phyloP scores from a whole-genome alignment of 2,888 invertebrate species.

The Lobophora halterata region DNA sequence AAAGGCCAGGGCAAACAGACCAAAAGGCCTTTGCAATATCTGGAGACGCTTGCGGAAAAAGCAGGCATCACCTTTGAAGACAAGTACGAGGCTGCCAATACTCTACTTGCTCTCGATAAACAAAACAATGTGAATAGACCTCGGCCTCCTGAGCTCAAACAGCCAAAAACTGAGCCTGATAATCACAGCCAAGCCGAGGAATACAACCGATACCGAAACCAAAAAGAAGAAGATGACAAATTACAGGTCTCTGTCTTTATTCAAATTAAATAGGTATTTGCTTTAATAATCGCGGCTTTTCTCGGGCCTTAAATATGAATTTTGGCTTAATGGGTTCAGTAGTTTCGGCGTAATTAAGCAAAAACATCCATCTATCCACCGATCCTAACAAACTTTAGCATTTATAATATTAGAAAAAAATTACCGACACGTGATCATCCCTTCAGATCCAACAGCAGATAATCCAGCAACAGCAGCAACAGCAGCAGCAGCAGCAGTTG shows the following conservation, averaged over 20 bases:
- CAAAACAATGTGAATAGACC: slow-evolving; percentile 74
- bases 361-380: too few relatives aligned
- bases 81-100: slow-evolving; percentile 86
- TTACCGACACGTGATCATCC: too few relatives aligned
- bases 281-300: too few relatives aligned
- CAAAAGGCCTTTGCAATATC: slow-evolving; percentile 82
- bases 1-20: slow-evolving; percentile 53
- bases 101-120: slow-evolving; percentile 83
- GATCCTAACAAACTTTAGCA: too few relatives aligned
- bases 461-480: slow-evolving; percentile 66
- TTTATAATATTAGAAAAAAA: too few relatives aligned
- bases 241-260: slow-evolving; percentile 49
- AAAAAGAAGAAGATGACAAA: slow-evolving; percentile 75
- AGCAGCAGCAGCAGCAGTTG: slow-evolving; percentile 55
- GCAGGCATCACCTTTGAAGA: slow-evolving; percentile 88
- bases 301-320: too few relatives aligned
- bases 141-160: slow-evolving; percentile 65
- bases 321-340: too few relatives aligned
- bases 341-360: too few relatives aligned
- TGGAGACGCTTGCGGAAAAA: slow-evolving; percentile 87
- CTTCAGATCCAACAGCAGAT: slow-evolving; percentile 72
- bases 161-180: slow-evolving; percentile 64
- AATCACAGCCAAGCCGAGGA: slow-evolving; percentile 59
- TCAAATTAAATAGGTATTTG: too few relatives aligned
- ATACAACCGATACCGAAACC: slow-evolving; percentile 60